Conservation (phyloP, 2,888 invertebrate species). For the Nymphalis polychloros region DNA sequence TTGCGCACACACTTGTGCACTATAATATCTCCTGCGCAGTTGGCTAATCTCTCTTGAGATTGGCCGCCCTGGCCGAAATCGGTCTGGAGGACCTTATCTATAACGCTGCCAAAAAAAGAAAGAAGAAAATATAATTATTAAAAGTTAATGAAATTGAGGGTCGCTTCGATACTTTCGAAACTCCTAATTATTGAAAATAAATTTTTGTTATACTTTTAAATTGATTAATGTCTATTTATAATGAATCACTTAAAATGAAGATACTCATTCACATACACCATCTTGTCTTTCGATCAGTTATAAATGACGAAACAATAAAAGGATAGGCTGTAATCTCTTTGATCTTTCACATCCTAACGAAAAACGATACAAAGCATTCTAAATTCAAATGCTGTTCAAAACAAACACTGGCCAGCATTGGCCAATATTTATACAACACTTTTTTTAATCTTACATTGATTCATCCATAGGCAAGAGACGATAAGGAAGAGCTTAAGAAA, state of each 20-base stretch:
- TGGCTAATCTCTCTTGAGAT: no score
- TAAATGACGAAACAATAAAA: conserved; percentile 15
- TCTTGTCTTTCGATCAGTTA: conserved; percentile 2
- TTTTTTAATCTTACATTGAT: conserved; percentile 2
- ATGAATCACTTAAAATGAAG: background rate
- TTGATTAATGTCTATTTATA: background rate
- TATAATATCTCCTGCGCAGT: no score
- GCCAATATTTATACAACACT: conserved; percentile 16
- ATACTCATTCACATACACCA: background rate
- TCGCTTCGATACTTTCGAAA: no score
- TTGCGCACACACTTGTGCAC: no score
- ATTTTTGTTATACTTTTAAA: background rate
- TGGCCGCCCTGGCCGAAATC: no score
- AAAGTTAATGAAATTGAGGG: no score
- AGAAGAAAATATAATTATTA: no score
- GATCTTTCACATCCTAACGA: conserved; percentile 20
- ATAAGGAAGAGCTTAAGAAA: background rate
- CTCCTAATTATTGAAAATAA: no score
- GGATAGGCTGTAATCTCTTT: conserved; percentile 17
- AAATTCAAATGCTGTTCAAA: conserved; percentile 21
- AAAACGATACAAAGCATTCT: conserved; percentile 17
- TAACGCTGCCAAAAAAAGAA: no score
- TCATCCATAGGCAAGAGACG: background rate
- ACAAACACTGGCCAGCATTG: conserved; percentile 11
- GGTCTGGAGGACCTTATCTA: no score